Evolutionary conservation across 35 echinoderm and acorn worm species (phyloP), one percentile per base, ranked within the genome.

Genomic region (Chiridota heheva): DNA sequence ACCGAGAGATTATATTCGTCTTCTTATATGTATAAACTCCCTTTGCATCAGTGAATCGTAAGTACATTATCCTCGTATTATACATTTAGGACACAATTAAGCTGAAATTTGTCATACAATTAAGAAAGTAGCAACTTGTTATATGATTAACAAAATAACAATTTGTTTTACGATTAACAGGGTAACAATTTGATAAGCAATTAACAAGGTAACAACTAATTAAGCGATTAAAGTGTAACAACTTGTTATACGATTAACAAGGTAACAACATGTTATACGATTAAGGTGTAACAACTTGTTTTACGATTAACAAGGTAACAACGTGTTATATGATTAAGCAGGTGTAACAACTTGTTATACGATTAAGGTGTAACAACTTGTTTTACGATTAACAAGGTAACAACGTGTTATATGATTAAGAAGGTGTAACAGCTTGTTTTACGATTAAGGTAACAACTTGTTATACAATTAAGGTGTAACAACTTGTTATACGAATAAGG

Each of bases 21-120:
- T 98, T 2, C 53, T 92, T 38, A 98, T 98, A 13, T 98, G 95
- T 42, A 92, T 98, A 12, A 88, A 98, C 56, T 98, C 95, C 17
- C 81, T 98, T 40, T 98, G 95, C 38, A 76, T 91, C n/a, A 87
- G 76, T 45, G 89, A 91, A 67, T 87, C 95, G 95, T 98, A 69
- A 88, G 95, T 91, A 51, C 55, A 37, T 3, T 40, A 34, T 4
- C n/a, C n/a, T 53, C 10, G 10, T n/a, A 53, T 53, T n/a, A 13
- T n/a, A 13, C 48, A 13, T 53, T 10, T n/a, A 13, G 10, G 10
- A 53, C 10, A 53, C 48, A 53, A 10, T 53, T 10, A 53, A 10
- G 10, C n/a, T n/a, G n/a, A 53, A 53, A 13, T 53, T 10, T 53
- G n/a, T 13, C n/a, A 10, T 13, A 13, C 10, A 13, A 13, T 13